Conservation (phyloP, 2,797 vertebrate species). For the Smutsia gigantea region DNA sequence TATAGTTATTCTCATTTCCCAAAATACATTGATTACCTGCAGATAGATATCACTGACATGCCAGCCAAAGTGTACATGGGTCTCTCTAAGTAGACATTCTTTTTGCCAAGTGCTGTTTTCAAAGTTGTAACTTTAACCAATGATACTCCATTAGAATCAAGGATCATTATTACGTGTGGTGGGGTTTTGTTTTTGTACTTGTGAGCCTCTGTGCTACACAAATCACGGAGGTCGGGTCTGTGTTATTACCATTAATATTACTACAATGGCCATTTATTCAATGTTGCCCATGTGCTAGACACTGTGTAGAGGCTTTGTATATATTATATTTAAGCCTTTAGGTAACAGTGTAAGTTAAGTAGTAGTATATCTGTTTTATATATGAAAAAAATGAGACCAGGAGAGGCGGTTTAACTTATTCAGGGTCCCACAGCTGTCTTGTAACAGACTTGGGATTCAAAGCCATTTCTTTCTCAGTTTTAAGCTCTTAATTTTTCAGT, state of each 20-base stretch:
- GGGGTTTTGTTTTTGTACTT: neutral
- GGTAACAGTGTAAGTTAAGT: neutral
- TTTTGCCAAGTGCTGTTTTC: neutral
- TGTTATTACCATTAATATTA: neutral
- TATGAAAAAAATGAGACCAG: neutral
- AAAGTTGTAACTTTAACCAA: constrained; percentile 4
- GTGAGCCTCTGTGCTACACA: neutral
- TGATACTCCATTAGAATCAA: neutral
- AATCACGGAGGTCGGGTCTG: neutral
- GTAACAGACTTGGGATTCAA: neutral
- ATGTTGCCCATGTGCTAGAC: neutral
- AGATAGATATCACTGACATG: constrained; percentile 43
- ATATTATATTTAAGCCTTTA: neutral
- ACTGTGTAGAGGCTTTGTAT: neutral
- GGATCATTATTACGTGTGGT: neutral
- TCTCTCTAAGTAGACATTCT: neutral
- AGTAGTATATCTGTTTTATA: constrained; percentile 22
- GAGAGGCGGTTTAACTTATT: neutral
- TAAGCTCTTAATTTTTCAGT: neutral
- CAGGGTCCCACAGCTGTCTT: neutral
- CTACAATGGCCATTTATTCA: neutral
- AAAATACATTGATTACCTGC: constrained; percentile 38
- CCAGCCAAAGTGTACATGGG: neutral
- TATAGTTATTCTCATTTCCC: constrained; percentile 65
- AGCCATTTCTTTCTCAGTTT: neutral